Percentiles rank a stretch among this genome's conserved stretches.
Conservation (phyloP, 2,888 invertebrate genomes). For the Zootermopsis nevadensis region DNA sequence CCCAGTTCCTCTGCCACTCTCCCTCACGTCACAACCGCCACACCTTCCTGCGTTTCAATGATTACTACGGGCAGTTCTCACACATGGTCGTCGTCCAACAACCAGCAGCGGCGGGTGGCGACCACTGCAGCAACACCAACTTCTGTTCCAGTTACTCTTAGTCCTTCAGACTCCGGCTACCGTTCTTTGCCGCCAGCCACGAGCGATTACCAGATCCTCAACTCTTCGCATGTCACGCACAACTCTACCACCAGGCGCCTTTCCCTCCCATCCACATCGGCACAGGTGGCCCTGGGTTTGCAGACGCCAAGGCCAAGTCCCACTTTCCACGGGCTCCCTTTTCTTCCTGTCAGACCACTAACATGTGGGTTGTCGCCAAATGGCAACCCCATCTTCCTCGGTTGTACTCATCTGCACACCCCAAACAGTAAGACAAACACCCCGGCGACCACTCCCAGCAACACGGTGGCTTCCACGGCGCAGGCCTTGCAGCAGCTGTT, state of each 20-base stretch:
- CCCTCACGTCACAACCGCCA: constrained; percentile 29
- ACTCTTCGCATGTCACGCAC: constrained; percentile 60
- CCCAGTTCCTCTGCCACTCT: constrained; percentile 29
- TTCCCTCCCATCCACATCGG: constrained; percentile 65
- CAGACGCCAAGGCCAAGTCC: constrained; percentile 71
- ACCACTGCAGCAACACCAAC: constrained; percentile 42
- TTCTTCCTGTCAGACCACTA: constrained; percentile 64
- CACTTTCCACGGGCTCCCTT: constrained; percentile 72
- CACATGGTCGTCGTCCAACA: constrained; percentile 46
- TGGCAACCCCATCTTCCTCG: constrained; percentile 64
- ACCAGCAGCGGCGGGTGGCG: constrained; percentile 33
- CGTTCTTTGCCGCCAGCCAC: constrained; percentile 70
- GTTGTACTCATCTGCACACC: constrained; percentile 62
- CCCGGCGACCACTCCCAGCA: constrained; percentile 54
- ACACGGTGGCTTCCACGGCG: constrained; percentile 73
- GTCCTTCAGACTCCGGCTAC: constrained; percentile 66
- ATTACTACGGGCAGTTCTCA: constrained; percentile 43
- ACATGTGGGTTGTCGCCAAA: constrained; percentile 63
- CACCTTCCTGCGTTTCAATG: constrained; percentile 30
- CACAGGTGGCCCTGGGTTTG: constrained; percentile 65
- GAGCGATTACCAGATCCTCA: constrained; percentile 72
- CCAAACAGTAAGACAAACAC: constrained; percentile 49
- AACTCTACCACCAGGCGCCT: constrained; percentile 55
- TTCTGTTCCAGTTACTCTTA: constrained; percentile 58
- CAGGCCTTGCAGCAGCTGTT: constrained; percentile 77